phyloP scores from a whole-genome alignment of 2,888 invertebrate species.

The Meiosimyza platycephala region DNA sequence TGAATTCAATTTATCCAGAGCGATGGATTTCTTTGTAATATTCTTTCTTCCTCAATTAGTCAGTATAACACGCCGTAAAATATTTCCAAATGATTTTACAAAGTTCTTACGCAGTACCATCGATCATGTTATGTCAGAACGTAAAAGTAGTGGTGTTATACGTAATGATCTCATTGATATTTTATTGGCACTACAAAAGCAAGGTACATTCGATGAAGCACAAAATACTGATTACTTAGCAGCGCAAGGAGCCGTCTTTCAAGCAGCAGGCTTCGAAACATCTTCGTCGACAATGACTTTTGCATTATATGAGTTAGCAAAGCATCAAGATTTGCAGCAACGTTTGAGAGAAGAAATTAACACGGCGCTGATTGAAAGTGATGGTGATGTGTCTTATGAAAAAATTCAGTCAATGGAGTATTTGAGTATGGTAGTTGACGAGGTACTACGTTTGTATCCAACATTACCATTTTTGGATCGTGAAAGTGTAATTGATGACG shows the following conservation, averaged over 20 bases:
- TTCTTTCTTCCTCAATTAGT: conserved; percentile 63
- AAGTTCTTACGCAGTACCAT: conserved; percentile 65
- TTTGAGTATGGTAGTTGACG: conserved; percentile 66
- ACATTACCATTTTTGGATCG: conserved; percentile 64
- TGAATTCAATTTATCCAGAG: conserved; percentile 48
- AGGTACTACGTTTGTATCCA: conserved; percentile 64
- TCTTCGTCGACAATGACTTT: conserved; percentile 67
- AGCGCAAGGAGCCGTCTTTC: conserved; percentile 64
- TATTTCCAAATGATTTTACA: conserved; percentile 56
- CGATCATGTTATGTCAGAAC: conserved; percentile 63
- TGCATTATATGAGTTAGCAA: conserved; percentile 65
- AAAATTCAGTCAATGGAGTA: conserved; percentile 65
- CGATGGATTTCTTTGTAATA: conserved; percentile 55
- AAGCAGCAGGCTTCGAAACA: conserved; percentile 65
- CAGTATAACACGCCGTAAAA: conserved; percentile 51
- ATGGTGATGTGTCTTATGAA: conserved; percentile 66
- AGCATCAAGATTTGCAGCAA: conserved; percentile 65
- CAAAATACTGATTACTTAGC: conserved; percentile 57
- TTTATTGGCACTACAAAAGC: conserved; percentile 65
- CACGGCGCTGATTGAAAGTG: conserved; percentile 56
- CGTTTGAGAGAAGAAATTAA: conserved; percentile 67
- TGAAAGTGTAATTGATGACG: conserved; percentile 51
- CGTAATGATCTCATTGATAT: conserved; percentile 70
- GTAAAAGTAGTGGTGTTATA: conserved; percentile 62
- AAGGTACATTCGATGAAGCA: conserved; percentile 47